Conservation (phyloP, 2,797 vertebrate genomes). For the Erpetoichthys calabaricus region DNA sequence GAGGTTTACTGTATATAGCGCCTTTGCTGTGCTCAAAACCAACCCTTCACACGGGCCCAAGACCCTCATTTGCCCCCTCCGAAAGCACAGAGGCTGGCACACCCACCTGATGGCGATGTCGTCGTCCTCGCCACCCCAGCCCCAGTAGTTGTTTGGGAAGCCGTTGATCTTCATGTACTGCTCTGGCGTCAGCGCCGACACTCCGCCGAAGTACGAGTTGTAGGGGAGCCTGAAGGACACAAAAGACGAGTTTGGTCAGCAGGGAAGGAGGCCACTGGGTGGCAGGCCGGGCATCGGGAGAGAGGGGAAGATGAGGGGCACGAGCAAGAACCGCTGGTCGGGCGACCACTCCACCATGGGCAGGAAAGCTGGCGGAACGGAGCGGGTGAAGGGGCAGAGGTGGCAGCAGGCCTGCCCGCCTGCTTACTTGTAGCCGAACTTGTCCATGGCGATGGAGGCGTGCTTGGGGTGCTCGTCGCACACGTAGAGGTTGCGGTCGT, state of each 20-base stretch:
- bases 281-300: background rate
- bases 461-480: slow-evolving; percentile 62
- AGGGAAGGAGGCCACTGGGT: background rate
- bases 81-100: background rate
- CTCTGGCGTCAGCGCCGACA: slow-evolving; percentile 54
- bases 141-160: slow-evolving; percentile 69
- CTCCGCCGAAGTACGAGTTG: slow-evolving; percentile 61
- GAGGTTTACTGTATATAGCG: background rate
- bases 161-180: slow-evolving; percentile 71
- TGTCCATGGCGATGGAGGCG: slow-evolving; percentile 66
- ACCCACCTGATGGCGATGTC: slow-evolving; percentile 57
- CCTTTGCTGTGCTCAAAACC: no score
- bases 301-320: background rate
- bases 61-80: no score
- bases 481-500: slow-evolving; percentile 59
- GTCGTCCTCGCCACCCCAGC: slow-evolving; percentile 62
- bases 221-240: slow-evolving; percentile 50
- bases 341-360: background rate
- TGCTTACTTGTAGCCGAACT: slow-evolving; percentile 70
- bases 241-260: background rate
- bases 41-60: background rate
- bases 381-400: no score
- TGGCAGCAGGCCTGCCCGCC: slow-evolving; percentile 12
- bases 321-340: background rate
- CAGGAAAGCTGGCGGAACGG: background rate